Evolutionary conservation across 2,797 vertebrate species (phyloP).

Genomic region (Sebastes taczanowskii): DNA sequence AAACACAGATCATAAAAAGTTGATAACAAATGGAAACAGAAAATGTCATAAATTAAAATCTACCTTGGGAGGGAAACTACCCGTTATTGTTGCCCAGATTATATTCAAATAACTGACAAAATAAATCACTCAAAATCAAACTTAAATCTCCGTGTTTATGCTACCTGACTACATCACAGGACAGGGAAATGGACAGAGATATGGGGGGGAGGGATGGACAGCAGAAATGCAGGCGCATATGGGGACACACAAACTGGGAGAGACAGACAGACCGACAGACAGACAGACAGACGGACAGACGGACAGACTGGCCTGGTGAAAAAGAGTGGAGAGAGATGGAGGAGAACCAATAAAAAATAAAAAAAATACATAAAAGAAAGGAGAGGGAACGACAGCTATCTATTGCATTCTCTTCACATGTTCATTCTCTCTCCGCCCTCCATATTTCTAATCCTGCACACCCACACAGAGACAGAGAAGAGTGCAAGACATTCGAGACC

Average conservation of each 20-base stretch:
- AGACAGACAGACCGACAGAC: conserved; percentile 54
- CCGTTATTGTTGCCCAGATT: conserved; percentile 30
- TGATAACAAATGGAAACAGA: conserved; percentile 57
- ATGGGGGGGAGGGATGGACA: conserved; percentile 53
- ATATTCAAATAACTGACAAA: conserved; percentile 39
- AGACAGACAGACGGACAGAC: conserved; percentile 20
- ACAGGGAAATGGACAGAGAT: conserved; percentile 58
- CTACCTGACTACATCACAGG: conserved; percentile 54
- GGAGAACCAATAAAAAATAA: conserved; percentile 28
- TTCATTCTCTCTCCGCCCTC: conserved; percentile 61
- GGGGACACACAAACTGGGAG: conserved; percentile 60
- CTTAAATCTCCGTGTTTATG: conserved; percentile 27
- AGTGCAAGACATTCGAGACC: conserved; percentile 67
- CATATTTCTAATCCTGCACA: conserved; percentile 52
- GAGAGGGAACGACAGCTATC: conserved; percentile 56
- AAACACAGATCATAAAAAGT: conserved; percentile 43
- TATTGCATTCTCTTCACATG: conserved; percentile 55
- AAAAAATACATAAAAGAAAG: conserved; percentile 22
- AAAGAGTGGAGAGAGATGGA: conserved; percentile 65
- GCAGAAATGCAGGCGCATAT: conserved; percentile 57
- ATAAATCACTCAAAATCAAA: conserved; percentile 39
- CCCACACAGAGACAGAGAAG: conserved; percentile 63
- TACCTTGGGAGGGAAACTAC: conserved; percentile 20
- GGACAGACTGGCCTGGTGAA: conserved; percentile 68
- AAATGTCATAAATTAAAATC: conserved; percentile 37